A percentile compares a stretch with the other conserved stretches of the same genome.
Conservation (phyloP, 2,113 vertebrate genomes). For the Pseudorasbora parva region DNA sequence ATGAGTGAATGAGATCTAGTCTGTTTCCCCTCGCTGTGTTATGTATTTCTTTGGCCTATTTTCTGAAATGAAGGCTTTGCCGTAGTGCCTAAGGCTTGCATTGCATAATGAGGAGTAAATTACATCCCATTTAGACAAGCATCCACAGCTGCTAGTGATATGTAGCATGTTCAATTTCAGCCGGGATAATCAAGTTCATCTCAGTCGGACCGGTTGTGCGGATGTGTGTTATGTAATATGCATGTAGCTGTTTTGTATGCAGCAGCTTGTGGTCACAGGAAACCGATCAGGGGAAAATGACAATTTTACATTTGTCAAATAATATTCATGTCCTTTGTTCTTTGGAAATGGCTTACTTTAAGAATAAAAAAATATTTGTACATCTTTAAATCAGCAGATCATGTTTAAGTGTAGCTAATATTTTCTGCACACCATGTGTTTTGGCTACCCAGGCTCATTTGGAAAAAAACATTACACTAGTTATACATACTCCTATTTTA, state of each 20-base stretch:
- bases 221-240: constrained; percentile 30
- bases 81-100: constrained; percentile 39
- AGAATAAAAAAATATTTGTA: not conserved
- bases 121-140: constrained; percentile 50
- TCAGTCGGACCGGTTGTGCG: not conserved
- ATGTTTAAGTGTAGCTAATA: not conserved
- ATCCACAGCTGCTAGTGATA: constrained; percentile 21
- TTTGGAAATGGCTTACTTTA: not conserved
- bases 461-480: not conserved
- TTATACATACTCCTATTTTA: not conserved
- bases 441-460: not conserved
- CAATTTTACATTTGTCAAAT: not conserved
- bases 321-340: not conserved
- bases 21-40: constrained; percentile 20
- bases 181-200: constrained; percentile 9
- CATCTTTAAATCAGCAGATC: not conserved
- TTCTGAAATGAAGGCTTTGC: constrained; percentile 49
- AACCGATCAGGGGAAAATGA: not conserved
- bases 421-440: not conserved
- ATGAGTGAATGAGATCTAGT: constrained; percentile 13
- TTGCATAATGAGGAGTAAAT: constrained; percentile 48
- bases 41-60: constrained; percentile 52
- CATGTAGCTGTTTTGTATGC: constrained; percentile 8
- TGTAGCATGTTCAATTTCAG: constrained; percentile 35
- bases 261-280: constrained; percentile 17